These are phyloP conservation scores for Gymnobelideus leadbeateri DNA, from an alignment of 2,113 vertebrate species.

Conservation along the genomic window DNA sequence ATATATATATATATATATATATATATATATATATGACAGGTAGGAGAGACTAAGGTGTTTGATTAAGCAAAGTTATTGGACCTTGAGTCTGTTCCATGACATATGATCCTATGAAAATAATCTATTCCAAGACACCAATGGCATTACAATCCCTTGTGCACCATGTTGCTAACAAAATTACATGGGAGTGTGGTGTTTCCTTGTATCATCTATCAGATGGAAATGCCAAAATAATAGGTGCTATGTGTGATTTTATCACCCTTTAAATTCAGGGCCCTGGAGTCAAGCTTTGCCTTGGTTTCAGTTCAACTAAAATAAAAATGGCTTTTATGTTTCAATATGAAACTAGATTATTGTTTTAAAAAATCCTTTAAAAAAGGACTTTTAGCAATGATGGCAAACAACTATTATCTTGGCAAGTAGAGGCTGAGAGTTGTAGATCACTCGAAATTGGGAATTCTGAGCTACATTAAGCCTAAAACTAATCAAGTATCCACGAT, in stretches of 20 bases:
- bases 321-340: background rate
- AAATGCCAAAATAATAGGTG: background rate
- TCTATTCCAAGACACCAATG: background rate
- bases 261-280: background rate
- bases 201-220: background rate
- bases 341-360: background rate
- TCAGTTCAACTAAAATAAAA: background rate
- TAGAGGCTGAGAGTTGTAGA: background rate
- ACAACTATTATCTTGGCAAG: background rate
- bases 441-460: background rate
- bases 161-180: background rate
- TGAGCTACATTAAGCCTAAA: background rate
- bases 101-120: background rate
- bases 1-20: too few species aligned
- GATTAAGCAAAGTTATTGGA: background rate
- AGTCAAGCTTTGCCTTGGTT: background rate
- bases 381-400: background rate
- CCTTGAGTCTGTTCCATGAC: background rate
- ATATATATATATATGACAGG: too few species aligned
- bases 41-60: background rate
- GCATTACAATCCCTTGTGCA: background rate
- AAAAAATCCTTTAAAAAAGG: background rate
- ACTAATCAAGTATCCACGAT: background rate
- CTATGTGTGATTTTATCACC: background rate
- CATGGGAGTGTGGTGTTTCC: background rate